These are phyloP conservation scores for Elysia chlorotica DNA, from an alignment of 1,140 invertebrate species.

Conservation along the genomic window DNA sequence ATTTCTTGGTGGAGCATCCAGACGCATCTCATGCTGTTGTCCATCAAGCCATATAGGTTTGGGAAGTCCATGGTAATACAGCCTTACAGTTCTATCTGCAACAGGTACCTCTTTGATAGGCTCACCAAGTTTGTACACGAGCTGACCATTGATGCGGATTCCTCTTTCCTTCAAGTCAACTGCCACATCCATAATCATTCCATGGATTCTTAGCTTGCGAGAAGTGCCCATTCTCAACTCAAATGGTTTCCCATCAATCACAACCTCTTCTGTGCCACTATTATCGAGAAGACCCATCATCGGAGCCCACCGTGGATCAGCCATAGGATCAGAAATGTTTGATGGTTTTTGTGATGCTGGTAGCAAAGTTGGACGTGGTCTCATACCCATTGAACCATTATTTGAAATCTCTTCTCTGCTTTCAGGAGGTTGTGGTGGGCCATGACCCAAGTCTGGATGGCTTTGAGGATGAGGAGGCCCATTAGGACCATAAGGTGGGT, in stretches of 20 bases:
- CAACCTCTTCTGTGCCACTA: constrained; percentile 43
- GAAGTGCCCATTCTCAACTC: constrained; percentile 43
- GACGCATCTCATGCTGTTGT: constrained; percentile 46
- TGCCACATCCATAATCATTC: constrained; percentile 34
- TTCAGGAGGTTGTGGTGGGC: not conserved
- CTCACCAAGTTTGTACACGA: constrained; percentile 57
- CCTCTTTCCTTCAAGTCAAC: constrained; percentile 44
- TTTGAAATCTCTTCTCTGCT: not conserved
- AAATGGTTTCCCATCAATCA: constrained; percentile 53
- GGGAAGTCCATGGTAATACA: constrained; percentile 54
- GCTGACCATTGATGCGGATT: constrained; percentile 40
- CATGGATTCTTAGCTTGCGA: constrained; percentile 36
- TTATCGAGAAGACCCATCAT: constrained; percentile 25
- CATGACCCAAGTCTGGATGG: too few species aligned
- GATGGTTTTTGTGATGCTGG: not conserved
- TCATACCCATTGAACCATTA: not conserved
- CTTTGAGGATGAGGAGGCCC: too few species aligned
- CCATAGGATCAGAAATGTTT: constrained; percentile 19
- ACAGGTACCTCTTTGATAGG: constrained; percentile 44
- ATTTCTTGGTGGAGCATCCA: constrained; percentile 57
- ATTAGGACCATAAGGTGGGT: not conserved
- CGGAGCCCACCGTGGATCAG: constrained; percentile 34
- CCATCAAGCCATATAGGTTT: constrained; percentile 57
- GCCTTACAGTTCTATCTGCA: constrained; percentile 32
- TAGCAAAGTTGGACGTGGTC: not conserved